Percentiles rank a stretch among this genome's conserved stretches.
phyloP scores from a whole-genome alignment of 2,888 invertebrate species.

The Junonia oenone region DNA sequence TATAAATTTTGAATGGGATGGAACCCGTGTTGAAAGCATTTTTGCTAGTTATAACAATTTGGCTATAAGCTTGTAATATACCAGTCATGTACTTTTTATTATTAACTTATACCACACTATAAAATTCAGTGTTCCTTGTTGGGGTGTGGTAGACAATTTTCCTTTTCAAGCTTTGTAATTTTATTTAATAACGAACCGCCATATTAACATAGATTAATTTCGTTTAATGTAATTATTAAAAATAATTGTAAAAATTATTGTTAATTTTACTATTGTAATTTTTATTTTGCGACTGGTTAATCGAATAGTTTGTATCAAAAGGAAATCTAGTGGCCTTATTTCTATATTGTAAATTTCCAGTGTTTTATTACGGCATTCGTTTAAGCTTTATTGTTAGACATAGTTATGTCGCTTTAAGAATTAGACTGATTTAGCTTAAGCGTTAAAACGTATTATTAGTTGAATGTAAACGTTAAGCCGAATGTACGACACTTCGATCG shows the following conservation, averaged over 20 bases:
- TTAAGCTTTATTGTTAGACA: conserved; percentile 75
- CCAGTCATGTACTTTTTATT: conserved; percentile 6
- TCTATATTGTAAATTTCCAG: conserved; percentile 61
- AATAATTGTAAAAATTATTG: conserved; percentile 34
- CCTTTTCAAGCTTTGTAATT: conserved; percentile 10
- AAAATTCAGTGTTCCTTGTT: neutral
- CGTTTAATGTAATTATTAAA: conserved; percentile 36
- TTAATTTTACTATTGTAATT: conserved; percentile 31
- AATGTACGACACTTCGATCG: conserved; percentile 50
- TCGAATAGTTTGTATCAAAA: conserved; percentile 39
- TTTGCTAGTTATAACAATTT: conserved; percentile 17
- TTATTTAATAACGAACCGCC: conserved; percentile 43
- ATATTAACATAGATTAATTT: conserved; percentile 50
- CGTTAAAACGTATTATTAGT: conserved; percentile 73
- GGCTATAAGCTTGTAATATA: conserved; percentile 9
- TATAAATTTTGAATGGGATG: conserved; percentile 25
- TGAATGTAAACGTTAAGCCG: conserved; percentile 61
- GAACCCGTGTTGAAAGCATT: conserved; percentile 11
- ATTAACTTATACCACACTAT: neutral
- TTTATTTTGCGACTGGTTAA: conserved; percentile 39
- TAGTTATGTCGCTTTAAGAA: conserved; percentile 74
- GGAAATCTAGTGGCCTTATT: conserved; percentile 63
- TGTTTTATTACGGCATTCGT: conserved; percentile 66
- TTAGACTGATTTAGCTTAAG: conserved; percentile 80
- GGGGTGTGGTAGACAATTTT: neutral